A percentile compares a stretch with the other conserved stretches of the same genome.
phyloP scores from a whole-genome alignment of 1,140 invertebrate species.

The Pogonus chalceus region DNA sequence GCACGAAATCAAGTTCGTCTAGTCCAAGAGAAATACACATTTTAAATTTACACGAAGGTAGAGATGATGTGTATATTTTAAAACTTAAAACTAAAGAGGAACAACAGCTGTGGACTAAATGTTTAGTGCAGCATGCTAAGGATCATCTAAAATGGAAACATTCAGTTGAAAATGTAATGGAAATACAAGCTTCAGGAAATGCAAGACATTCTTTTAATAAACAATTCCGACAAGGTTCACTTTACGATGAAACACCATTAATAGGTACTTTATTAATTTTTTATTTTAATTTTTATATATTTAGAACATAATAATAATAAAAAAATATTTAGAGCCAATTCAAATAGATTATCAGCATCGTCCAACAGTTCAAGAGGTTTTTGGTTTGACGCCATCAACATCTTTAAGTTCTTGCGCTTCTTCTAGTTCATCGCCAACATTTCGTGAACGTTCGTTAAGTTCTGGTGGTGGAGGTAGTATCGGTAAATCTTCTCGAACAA shows the following conservation, averaged over 20 bases:
- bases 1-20: slow-evolving; percentile 29
- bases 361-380: slow-evolving; percentile 40
- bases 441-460: slow-evolving; percentile 36
- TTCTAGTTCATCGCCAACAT: slow-evolving; percentile 36
- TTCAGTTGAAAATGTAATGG: slow-evolving; percentile 49
- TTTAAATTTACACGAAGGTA: slow-evolving; percentile 34
- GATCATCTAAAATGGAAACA: slow-evolving; percentile 52
- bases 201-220: slow-evolving; percentile 38
- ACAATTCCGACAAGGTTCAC: slow-evolving; percentile 42
- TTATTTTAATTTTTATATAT: slow-evolving; percentile 12
- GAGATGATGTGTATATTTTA: slow-evolving; percentile 31
- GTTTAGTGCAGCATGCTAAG: slow-evolving; percentile 37
- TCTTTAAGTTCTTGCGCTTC: slow-evolving; percentile 39
- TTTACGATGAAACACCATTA: slow-evolving; percentile 51
- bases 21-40: slow-evolving; percentile 36
- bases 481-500: slow-evolving; percentile 27
- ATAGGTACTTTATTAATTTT: slow-evolving; percentile 33
- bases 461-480: slow-evolving; percentile 34
- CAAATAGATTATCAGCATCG: slow-evolving; percentile 30
- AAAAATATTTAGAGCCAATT: slow-evolving; percentile 30
- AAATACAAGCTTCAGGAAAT: slow-evolving; percentile 43
- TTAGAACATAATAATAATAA: too few relatives aligned
- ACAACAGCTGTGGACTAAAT: slow-evolving; percentile 38
- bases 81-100: slow-evolving; percentile 35
- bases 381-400: slow-evolving; percentile 38